Percentiles rank a stretch among this genome's conserved stretches.
These are phyloP conservation scores for Limonius californicus DNA, from an alignment of 1,140 invertebrate species.

Conservation along the genomic window DNA sequence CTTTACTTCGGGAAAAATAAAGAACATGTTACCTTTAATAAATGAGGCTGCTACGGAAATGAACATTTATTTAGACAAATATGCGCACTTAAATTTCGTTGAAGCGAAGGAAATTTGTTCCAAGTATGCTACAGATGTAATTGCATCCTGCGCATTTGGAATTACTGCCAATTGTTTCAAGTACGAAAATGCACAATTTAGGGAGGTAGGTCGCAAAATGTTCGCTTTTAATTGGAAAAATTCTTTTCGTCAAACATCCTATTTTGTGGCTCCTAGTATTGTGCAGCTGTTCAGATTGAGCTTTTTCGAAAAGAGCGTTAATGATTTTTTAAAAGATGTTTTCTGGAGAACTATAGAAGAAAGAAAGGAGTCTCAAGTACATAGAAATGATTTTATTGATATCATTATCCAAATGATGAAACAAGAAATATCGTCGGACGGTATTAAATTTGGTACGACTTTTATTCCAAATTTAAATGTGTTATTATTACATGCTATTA, in stretches of 20 bases:
- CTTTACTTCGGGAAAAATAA: slow-evolving; percentile 54
- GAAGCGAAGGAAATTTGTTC: slow-evolving; percentile 38
- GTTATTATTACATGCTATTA: neutral
- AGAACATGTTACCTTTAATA: slow-evolving; percentile 45
- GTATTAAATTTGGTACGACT: neutral
- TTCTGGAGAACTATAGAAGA: slow-evolving; percentile 31
- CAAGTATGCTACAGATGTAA: slow-evolving; percentile 52
- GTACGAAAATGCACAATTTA: slow-evolving; percentile 47
- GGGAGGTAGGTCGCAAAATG: too few species aligned
- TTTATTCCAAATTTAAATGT: neutral
- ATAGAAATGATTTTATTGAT: slow-evolving; percentile 38
- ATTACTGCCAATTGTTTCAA: slow-evolving; percentile 47
- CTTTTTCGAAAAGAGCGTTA: slow-evolving; percentile 29
- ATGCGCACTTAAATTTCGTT: slow-evolving; percentile 10
- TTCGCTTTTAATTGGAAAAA: slow-evolving; percentile 27
- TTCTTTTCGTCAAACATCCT: slow-evolving; percentile 31
- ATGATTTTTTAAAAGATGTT: slow-evolving; percentile 24
- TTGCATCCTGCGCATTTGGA: slow-evolving; percentile 50
- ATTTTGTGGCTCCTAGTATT: slow-evolving; percentile 38
- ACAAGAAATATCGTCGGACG: neutral
- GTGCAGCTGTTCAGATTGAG: slow-evolving; percentile 37
- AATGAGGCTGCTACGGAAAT: slow-evolving; percentile 28
- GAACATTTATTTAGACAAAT: slow-evolving; percentile 28
- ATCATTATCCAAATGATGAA: slow-evolving; percentile 20
- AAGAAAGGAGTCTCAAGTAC: slow-evolving; percentile 15